A percentile compares a stretch with the other conserved stretches of the same genome.
Conservation (phyloP, 2,888 invertebrate genomes). For the Agriotes lineatus region DNA sequence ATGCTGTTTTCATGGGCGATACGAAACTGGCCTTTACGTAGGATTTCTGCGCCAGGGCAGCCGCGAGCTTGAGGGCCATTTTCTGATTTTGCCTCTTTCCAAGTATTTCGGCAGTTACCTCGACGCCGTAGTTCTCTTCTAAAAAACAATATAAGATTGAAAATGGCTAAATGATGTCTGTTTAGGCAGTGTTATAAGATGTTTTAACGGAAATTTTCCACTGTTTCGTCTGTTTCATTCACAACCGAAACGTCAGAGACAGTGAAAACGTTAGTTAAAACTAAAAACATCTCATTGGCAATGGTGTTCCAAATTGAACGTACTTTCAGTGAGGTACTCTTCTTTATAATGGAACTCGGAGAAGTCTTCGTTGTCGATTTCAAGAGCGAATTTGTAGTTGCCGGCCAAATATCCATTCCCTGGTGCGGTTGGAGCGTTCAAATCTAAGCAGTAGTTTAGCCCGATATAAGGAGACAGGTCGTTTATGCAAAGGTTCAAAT, state of each 20-base stretch:
- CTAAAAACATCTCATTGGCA: too few relatives aligned
- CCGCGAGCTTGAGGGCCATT: conserved; percentile 71
- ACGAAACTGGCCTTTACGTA: conserved; percentile 71
- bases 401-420: conserved; percentile 70
- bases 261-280: too few relatives aligned
- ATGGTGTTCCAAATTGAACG: too few relatives aligned
- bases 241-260: too few relatives aligned
- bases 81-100: conserved; percentile 77
- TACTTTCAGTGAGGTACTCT: too few relatives aligned
- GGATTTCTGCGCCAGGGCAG: conserved; percentile 68
- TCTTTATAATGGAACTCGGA: conserved; percentile 72
- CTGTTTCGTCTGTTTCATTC: too few relatives aligned
- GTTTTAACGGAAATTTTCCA: too few relatives aligned
- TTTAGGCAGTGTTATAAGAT: too few relatives aligned
- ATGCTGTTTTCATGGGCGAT: conserved; percentile 74
- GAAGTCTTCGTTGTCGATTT: conserved; percentile 76
- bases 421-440: conserved; percentile 63
- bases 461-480: conserved; percentile 78
- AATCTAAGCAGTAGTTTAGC: conserved; percentile 78
- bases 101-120: conserved; percentile 71
- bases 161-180: too few relatives aligned
- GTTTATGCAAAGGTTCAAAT: conserved; percentile 77
- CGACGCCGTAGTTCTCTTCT: too few relatives aligned
- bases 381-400: conserved; percentile 74
- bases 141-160: too few relatives aligned